Evolutionary conservation across 2,113 vertebrate species (phyloP).

Genomic region (Asarcornis scutulata): DNA sequence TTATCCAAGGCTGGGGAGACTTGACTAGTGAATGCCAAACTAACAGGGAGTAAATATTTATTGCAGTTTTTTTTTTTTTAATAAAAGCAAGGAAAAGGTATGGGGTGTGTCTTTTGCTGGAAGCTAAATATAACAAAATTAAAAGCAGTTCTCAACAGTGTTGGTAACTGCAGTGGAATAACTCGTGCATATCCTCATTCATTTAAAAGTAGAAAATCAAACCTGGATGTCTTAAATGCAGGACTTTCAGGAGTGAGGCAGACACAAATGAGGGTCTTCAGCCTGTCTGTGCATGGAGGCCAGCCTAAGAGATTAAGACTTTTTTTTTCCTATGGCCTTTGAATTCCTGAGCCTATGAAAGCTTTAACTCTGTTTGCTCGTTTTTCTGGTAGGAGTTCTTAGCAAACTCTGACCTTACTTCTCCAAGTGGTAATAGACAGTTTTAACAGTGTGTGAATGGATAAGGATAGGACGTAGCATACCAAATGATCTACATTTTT

Average conservation of each 20-base stretch:
- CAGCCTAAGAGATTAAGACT: neutral
- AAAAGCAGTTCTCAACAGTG: too few species aligned
- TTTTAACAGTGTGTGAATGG: neutral
- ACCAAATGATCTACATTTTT: neutral
- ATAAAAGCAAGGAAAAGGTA: neutral
- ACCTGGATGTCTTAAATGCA: neutral
- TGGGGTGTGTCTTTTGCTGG: neutral
- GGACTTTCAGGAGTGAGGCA: neutral
- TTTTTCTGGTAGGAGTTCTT: neutral
- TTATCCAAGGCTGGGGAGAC: neutral
- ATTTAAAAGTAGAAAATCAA: neutral
- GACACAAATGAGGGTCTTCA: neutral
- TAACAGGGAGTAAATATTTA: neutral
- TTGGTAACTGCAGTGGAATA: neutral
- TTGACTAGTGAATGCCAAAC: neutral
- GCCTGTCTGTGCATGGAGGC: neutral
- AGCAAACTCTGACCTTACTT: neutral
- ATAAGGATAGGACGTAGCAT: neutral
- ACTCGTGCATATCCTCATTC: neutral
- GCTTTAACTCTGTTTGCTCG: neutral
- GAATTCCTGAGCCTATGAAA: neutral
- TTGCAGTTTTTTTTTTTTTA: neutral
- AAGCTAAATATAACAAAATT: neutral
- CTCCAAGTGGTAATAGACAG: neutral
- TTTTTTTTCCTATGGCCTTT: neutral